Conservation (phyloP, 2,113 vertebrate genomes). For the Chascanopsetta lugubris region DNA sequence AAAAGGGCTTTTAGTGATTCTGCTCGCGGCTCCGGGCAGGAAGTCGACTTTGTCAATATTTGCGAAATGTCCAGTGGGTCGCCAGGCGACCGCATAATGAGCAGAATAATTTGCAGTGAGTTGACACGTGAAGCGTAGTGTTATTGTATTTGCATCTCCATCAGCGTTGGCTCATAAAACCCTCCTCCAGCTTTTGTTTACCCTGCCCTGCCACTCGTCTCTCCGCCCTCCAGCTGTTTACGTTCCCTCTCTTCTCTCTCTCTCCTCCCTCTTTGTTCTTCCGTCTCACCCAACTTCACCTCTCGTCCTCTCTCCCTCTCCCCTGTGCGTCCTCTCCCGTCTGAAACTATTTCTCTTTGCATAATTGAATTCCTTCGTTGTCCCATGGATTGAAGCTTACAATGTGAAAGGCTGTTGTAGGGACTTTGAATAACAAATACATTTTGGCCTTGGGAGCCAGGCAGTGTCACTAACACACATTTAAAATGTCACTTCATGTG, state of each 20-base stretch:
- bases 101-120: no score
- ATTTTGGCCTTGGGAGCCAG: no score
- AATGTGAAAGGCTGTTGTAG: no score
- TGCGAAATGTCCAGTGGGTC: conserved; percentile 22
- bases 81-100: conserved; percentile 13
- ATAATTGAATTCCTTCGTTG: not conserved
- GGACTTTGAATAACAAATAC: no score
- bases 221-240: conserved; percentile 44
- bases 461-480: no score
- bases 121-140: not conserved
- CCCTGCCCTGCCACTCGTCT: conserved; percentile 49
- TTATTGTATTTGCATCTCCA: not conserved
- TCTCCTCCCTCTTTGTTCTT: conserved; percentile 42
- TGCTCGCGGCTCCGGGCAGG: not conserved
- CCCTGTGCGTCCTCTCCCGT: conserved; percentile 1
- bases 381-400: not conserved
- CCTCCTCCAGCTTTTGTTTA: conserved; percentile 41
- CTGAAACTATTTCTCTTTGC: not conserved
- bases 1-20: not conserved
- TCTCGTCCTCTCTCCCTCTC: conserved; percentile 16
- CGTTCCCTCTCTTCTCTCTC: conserved; percentile 19
- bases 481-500: no score
- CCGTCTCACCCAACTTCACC: conserved; percentile 47
- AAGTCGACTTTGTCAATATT: conserved; percentile 10
- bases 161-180: conserved; percentile 15